phyloP scores from a whole-genome alignment of 2,888 invertebrate species.

The Catonia carolina region DNA sequence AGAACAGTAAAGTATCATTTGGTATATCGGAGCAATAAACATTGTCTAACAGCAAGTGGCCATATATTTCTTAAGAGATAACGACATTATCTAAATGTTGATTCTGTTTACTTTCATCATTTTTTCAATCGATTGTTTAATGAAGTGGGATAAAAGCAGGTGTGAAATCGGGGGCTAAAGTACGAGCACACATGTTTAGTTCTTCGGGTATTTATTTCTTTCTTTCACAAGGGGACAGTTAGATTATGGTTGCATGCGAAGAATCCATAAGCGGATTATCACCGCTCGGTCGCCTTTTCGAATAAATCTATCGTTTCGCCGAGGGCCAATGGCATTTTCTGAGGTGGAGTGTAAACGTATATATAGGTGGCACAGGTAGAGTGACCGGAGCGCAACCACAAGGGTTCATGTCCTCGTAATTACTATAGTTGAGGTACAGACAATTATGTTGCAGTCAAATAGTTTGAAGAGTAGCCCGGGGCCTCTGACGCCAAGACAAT shows the following conservation, averaged over 20 bases:
- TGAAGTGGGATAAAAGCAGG: conserved; percentile 7
- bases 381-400: too few species aligned
- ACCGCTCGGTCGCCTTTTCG: conserved; percentile 5
- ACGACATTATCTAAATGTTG: conserved; percentile 8
- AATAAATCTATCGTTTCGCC: conserved; percentile 2
- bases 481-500: conserved; percentile 7
- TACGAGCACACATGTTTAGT: neutral
- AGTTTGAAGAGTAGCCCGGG: neutral
- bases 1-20: too few species aligned
- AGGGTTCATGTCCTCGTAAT: too few species aligned
- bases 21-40: too few species aligned
- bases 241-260: conserved; percentile 9
- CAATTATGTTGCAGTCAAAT: too few species aligned
- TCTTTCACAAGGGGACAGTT: neutral
- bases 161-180: conserved; percentile 1
- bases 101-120: conserved; percentile 9
- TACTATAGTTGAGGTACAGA: too few species aligned
- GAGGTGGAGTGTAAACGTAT: too few species aligned
- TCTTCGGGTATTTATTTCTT: neutral
- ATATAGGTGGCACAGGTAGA: too few species aligned
- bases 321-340: neutral
- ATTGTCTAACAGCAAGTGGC: too few species aligned
- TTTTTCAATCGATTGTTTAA: conserved; percentile 10
- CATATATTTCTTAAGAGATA: neutral
- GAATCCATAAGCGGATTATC: conserved; percentile 10